phyloP scores from a whole-genome alignment of 23 tunicate genomes.

The Styela clava region DNA sequence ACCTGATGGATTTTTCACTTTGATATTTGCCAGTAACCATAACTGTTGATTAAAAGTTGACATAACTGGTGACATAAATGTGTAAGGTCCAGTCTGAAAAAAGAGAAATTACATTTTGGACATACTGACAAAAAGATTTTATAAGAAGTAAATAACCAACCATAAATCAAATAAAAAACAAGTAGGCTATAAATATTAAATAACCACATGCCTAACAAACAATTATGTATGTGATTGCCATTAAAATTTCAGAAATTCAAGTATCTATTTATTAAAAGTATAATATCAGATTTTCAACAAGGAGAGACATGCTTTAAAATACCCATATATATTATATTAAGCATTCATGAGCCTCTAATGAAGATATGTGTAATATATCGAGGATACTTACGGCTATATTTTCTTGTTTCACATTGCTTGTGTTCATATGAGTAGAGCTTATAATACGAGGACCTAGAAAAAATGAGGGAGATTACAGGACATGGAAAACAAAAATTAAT shows the following conservation, averaged over 20 bases:
- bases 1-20: conserved; percentile 63
- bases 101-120: background rate
- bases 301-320: no score
- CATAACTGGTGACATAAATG: conserved; percentile 55
- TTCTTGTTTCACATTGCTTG: conserved; percentile 5
- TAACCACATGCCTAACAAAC: no score
- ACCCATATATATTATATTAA: no score
- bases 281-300: no score
- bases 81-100: conserved; percentile 62
- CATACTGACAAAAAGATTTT: no score
- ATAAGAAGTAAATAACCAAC: background rate
- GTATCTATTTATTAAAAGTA: no score
- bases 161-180: background rate
- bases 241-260: no score
- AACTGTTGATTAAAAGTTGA: conserved; percentile 75
- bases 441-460: conserved; percentile 65
- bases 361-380: no score
- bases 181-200: background rate
- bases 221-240: no score
- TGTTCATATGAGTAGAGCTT: conserved; percentile 42
- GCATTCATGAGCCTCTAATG: no score
- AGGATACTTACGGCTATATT: background rate
- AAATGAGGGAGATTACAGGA: background rate
- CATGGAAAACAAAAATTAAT: background rate
- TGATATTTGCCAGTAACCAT: conserved; percentile 67